A percentile compares a stretch with the other conserved stretches of the same genome.
These are phyloP conservation scores for Malurus melanocephalus DNA, from an alignment of 2,113 vertebrate species.

Conservation along the genomic window DNA sequence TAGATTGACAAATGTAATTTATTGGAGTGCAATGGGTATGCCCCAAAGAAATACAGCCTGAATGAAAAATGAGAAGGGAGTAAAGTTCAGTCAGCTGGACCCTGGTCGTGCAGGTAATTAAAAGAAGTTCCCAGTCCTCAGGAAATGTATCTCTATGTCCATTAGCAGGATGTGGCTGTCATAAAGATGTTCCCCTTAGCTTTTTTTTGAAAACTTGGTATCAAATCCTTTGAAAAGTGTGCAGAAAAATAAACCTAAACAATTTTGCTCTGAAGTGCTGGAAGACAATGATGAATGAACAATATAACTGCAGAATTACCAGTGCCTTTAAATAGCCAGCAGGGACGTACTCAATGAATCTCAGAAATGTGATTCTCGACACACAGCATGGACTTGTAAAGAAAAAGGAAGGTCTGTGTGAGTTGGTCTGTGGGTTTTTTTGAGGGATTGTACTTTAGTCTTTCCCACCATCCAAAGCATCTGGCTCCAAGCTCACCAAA, in stretches of 20 bases:
- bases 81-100: neutral
- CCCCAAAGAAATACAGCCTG: neutral
- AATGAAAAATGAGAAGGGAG: neutral
- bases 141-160: neutral
- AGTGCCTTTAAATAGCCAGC: neutral
- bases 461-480: neutral
- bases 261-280: neutral
- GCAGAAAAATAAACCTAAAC: neutral
- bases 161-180: neutral
- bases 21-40: neutral
- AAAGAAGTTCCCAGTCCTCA: neutral
- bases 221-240: neutral
- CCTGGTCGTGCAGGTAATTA: neutral
- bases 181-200: neutral
- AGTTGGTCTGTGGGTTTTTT: neutral
- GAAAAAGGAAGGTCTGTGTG: neutral
- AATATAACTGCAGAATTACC: neutral
- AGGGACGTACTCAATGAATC: neutral
- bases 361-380: neutral
- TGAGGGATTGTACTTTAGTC: neutral
- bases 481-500: neutral
- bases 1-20: neutral
- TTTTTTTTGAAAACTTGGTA: neutral
- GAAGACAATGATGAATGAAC: constrained; percentile 15
- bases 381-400: neutral